Base-by-base conservation (phyloP, 2,888 invertebrate genomes). In the Mayetiola destructor region DNA sequence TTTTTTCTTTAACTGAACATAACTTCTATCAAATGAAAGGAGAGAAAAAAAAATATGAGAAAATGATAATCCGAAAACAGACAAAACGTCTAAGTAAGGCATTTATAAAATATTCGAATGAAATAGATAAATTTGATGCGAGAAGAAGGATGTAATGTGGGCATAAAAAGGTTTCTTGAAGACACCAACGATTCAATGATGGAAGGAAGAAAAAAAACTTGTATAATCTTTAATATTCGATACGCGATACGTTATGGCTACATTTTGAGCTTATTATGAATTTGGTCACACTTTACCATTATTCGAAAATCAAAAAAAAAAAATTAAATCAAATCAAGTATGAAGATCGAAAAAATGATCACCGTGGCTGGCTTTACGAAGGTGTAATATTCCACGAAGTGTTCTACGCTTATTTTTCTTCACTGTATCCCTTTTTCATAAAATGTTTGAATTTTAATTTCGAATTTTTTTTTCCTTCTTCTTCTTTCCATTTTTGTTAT, bases 251-350 rank as follows among this genome's bases (percentile, higher is more conserved):
- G 37, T 14, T 6, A 3, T 27, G 48, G 23, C 48, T 48, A 27
- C 48, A 48, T 48, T 48, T 27, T 27, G n/a, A 48, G 9, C 9
- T 27, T 48, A 48, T 48, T 48, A 48, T 48, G 48, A 48, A 48
- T 48, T 48, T 48, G 48, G 48, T 48, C 48, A 48, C 48, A 48
- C 48, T 48, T 48, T 27, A 48, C n/a, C n/a, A n/a, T n/a, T n/a
- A n/a, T n/a, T n/a, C n/a, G n/a, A n/a, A n/a, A n/a, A n/a, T n/a
- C n/a, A n/a, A n/a, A n/a, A n/a, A n/a, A n/a, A 12, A 36, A 39
- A n/a, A 4, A 39, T 18, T 18, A 39, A 3, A 39, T 6, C 16
- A 36, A 39, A 39, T n/a, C n/a, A n/a, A n/a, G n/a, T n/a, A n/a
- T n/a, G n/a, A n/a, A n/a, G n/a, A n/a, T n/a, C n/a, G n/a, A n/a